These are phyloP conservation scores for Pammene aurita DNA, from an alignment of 2,888 invertebrate genomes.

Conservation along the genomic window DNA sequence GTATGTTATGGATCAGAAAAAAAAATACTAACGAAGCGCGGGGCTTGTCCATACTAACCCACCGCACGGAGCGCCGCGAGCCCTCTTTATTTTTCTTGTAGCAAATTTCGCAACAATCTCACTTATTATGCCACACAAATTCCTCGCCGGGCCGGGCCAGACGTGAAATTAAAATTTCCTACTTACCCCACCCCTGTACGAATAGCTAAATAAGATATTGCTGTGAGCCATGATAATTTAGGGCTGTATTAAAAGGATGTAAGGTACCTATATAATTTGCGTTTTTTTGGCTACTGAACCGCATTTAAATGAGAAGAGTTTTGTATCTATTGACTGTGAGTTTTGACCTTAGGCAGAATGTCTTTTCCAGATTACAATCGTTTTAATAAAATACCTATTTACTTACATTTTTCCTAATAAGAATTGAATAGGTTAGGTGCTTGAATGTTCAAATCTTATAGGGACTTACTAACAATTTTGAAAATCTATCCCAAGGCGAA, in stretches of 20 bases:
- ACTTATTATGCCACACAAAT: slow-evolving; percentile 84
- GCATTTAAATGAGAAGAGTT: neutral
- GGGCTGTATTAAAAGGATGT: slow-evolving; percentile 10
- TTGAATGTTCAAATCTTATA: too few relatives aligned
- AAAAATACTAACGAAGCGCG: too few relatives aligned
- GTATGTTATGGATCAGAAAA: too few relatives aligned
- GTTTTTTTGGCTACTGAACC: neutral
- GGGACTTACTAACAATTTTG: too few relatives aligned
- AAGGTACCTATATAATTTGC: neutral
- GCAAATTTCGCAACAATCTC: slow-evolving; percentile 84
- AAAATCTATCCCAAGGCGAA: too few relatives aligned
- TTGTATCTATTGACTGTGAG: neutral
- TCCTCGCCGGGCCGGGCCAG: slow-evolving; percentile 76
- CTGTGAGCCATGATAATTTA: slow-evolving; percentile 43
- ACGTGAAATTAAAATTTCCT: slow-evolving; percentile 83
- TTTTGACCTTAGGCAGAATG: too few relatives aligned
- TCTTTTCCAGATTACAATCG: too few relatives aligned
- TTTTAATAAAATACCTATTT: too few relatives aligned
- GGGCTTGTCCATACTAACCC: slow-evolving; percentile 55
- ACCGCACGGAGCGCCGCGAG: slow-evolving; percentile 59
- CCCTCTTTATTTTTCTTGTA: slow-evolving; percentile 84
- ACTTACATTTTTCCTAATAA: too few relatives aligned
- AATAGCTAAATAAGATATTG: slow-evolving; percentile 79
- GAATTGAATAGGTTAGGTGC: too few relatives aligned
- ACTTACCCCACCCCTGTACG: slow-evolving; percentile 73